Percentiles rank a stretch among this genome's conserved stretches.
phyloP scores from a whole-genome alignment of 92 coral and sea anemone species.

The Paragorgia papillata region DNA sequence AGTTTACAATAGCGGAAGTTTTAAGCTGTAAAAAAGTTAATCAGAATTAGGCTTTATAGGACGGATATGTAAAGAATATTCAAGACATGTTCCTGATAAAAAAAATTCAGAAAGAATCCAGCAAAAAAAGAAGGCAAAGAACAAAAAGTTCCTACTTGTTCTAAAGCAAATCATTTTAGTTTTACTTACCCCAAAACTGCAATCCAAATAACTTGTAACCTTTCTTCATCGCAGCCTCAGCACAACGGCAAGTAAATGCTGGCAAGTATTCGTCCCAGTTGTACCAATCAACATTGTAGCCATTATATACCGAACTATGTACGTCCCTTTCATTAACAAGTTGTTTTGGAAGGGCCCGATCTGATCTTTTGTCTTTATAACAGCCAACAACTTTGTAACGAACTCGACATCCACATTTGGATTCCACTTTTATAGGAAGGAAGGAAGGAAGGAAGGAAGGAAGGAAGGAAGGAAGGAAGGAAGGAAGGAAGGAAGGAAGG shows the following conservation, averaged over 20 bases:
- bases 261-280: constrained; percentile 73
- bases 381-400: constrained; percentile 64
- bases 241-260: constrained; percentile 86
- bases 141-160: no score
- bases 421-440: not conserved
- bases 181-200: constrained; percentile 72
- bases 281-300: constrained; percentile 67
- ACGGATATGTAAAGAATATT: no score
- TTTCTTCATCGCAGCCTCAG: constrained; percentile 64
- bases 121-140: no score
- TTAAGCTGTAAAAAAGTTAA: no score
- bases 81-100: no score
- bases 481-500: no score
- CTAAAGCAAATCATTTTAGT: no score
- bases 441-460: no score
- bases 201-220: constrained; percentile 76
- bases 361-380: constrained; percentile 55
- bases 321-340: constrained; percentile 82
- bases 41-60: no score
- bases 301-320: constrained; percentile 50
- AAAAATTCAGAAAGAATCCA: no score
- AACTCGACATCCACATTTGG: constrained; percentile 53
- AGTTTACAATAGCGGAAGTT: no score
- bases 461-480: no score
- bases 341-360: constrained; percentile 71